A percentile compares a stretch with the other conserved stretches of the same genome.
Conservation (phyloP, 2,797 vertebrate species). For the Hephaestus fuliginosus region DNA sequence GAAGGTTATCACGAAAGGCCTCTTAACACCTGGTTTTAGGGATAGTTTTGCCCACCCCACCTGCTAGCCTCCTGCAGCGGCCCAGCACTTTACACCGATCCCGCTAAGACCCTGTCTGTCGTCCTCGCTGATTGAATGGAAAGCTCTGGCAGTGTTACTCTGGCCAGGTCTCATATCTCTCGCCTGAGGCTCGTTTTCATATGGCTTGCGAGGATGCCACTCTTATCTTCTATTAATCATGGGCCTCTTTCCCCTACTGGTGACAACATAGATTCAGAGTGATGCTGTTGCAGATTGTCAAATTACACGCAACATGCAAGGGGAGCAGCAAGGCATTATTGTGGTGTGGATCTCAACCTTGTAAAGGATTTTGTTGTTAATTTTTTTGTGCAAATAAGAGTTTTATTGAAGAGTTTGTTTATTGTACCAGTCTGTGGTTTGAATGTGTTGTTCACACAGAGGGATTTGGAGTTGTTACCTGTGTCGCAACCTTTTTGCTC, state of each 20-base stretch:
- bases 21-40: conserved; percentile 76
- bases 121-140: conserved; percentile 71
- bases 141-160: conserved; percentile 49
- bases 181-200: conserved; percentile 63
- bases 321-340: conserved; percentile 5
- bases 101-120: conserved; percentile 71
- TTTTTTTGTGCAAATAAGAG: not conserved
- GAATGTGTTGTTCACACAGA: conserved; percentile 25
- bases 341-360: not conserved
- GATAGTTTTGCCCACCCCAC: conserved; percentile 65
- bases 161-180: conserved; percentile 64
- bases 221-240: conserved; percentile 70
- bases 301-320: conserved; percentile 68
- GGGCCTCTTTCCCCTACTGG: conserved; percentile 67
- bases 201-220: conserved; percentile 68
- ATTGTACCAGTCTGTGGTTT: conserved; percentile 15
- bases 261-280: conserved; percentile 74
- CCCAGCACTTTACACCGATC: conserved; percentile 70
- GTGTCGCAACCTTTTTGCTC: conserved; percentile 60
- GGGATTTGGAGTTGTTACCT: conserved; percentile 45
- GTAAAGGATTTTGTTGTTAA: conserved; percentile 2
- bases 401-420: conserved; percentile 8
- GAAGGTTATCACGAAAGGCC: conserved; percentile 76
- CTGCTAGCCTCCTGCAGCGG: conserved; percentile 71
- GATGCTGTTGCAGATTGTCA: conserved; percentile 75